A percentile compares a stretch with the other conserved stretches of the same genome.
Evolutionary conservation across 1,140 invertebrate genomes (phyloP).

Genomic region (Drosophila novamexicana): DNA sequence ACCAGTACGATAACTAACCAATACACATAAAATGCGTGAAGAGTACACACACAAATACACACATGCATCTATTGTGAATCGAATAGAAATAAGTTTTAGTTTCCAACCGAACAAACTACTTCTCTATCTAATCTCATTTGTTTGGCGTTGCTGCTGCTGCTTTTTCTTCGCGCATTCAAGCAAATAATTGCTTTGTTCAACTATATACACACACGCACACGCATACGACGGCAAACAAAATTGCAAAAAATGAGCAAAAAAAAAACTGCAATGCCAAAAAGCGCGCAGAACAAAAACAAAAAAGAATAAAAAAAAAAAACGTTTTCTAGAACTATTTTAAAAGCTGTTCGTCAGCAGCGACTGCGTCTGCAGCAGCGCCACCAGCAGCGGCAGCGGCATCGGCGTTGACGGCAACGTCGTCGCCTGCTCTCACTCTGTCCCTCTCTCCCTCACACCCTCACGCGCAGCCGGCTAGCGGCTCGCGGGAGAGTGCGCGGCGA

Average conservation of each 20-base stretch:
- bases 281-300: conserved; percentile 34
- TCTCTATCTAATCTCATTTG: conserved; percentile 73
- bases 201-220: conserved; percentile 36
- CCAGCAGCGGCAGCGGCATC: background rate
- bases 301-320: conserved; percentile 42
- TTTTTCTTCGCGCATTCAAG: conserved; percentile 62
- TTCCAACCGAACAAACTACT: conserved; percentile 77
- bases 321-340: conserved; percentile 78
- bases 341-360: conserved; percentile 34
- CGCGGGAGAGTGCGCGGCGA: conserved; percentile 36
- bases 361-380: conserved; percentile 1
- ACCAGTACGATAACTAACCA: too few relatives aligned
- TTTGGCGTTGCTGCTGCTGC: conserved; percentile 16
- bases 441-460: background rate
- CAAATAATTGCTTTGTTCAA: conserved; percentile 76
- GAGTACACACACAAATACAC: background rate
- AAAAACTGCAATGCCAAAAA: conserved; percentile 44
- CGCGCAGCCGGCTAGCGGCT: background rate
- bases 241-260: conserved; percentile 17
- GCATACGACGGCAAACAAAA: background rate
- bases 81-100: conserved; percentile 40
- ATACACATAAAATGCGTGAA: too few relatives aligned
- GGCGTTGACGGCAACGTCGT: background rate
- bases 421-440: background rate
- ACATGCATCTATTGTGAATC: conserved; percentile 46